Evolutionary conservation across 2,113 vertebrate genomes (phyloP), one percentile per base, ranked within the genome.

Genomic region (Monopterus albus): DNA sequence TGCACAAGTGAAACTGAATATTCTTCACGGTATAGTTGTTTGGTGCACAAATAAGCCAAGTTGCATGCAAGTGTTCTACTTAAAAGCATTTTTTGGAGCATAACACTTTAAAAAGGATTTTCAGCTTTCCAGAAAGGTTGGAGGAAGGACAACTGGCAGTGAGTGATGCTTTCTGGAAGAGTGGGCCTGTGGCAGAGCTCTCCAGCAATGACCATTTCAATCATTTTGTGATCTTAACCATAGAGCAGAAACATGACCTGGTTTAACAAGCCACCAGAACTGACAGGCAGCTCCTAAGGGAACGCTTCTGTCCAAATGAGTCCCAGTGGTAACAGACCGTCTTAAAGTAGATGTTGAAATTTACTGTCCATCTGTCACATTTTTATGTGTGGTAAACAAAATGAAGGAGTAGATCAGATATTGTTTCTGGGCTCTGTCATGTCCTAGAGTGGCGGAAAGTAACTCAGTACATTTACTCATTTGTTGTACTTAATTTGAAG

Each of bases 191-290:
- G 56, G 67, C 70, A 73, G 64, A 69, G 63, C 46, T 46, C 11
- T 86, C 42, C 74, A 80, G 83, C 59, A 79, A 79, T 72, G 81
- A 76, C 65, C 70, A 60, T 84, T 64, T 89, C 81, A 76, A 86
- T 88, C 81, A 72, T 80, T 64, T 81, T 83, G 78, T 79, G 77
- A 84, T 81, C 55, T 69, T 84, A 85, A 89, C 74, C 78, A 75
- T 47, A 63, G 35, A 82, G 58, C 65, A 63, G 76, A 85, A 87
- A 88, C 79, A 75, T 74, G 74, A 89, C 59, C 68, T 61, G 55
- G 62, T 86, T 84, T 79, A 59, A 88, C 43, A 75, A 75, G 72
- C 68, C 63, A 81, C 72, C 66, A 43, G 45, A 57, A 31, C 36
- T 79, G 73, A 76, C 68, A 67, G 78, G 68, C 67, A 64, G 18